phyloP scores from a whole-genome alignment of 2,888 invertebrate species.

The Agonopterix heracliana region DNA sequence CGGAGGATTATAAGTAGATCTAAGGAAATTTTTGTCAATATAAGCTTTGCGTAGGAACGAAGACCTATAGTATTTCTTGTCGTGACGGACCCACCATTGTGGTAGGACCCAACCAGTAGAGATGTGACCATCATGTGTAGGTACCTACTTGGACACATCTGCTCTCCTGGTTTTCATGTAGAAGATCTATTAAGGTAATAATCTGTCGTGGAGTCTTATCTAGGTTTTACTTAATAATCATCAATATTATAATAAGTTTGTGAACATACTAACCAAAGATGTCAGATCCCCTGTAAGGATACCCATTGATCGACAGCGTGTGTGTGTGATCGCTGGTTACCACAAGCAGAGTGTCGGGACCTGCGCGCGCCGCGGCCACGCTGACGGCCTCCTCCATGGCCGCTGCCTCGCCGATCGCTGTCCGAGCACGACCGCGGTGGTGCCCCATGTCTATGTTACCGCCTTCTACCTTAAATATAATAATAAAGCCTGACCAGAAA shows the following conservation, averaged over 20 bases:
- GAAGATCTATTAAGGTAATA: no score
- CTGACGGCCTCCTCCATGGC: conserved; percentile 87
- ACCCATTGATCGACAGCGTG: conserved; percentile 85
- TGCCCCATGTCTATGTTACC: conserved; percentile 92
- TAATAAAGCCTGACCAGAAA: neutral
- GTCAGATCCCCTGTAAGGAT: conserved; percentile 80
- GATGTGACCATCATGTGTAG: no score
- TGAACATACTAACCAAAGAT: conserved; percentile 78
- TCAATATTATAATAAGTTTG: neutral
- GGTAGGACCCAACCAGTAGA: no score
- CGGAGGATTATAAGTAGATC: no score
- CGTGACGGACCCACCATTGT: no score
- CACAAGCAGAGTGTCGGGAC: conserved; percentile 84
- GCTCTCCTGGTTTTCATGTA: no score
- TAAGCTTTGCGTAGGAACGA: no score
- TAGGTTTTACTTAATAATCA: no score
- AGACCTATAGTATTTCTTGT: no score
- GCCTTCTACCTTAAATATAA: conserved; percentile 81
- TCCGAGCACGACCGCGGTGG: conserved; percentile 86
- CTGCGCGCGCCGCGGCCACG: conserved; percentile 77
- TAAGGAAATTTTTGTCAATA: no score
- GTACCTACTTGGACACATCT: no score
- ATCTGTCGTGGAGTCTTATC: no score
- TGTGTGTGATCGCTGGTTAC: conserved; percentile 92
- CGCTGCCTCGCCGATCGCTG: conserved; percentile 86